A percentile compares a stretch with the other conserved stretches of the same genome.
Evolutionary conservation across 1,140 invertebrate species (phyloP).

Genomic region (Drosophila bocki): DNA sequence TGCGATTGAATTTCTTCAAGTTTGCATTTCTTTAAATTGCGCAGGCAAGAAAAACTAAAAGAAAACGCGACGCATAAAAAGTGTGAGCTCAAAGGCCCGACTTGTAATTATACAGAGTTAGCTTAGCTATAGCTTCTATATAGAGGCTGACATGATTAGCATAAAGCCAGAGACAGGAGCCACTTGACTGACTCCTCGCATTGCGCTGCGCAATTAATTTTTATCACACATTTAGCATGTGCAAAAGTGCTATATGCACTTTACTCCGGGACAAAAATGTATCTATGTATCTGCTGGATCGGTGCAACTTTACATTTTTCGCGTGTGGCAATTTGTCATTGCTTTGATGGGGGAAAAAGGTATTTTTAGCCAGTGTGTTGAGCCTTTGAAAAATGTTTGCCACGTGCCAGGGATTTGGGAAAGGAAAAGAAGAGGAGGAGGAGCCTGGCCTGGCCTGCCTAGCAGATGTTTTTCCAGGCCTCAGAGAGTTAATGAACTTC

Average conservation of each 20-base stretch:
- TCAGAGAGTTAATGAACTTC: slow-evolving; percentile 67
- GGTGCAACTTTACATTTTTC: slow-evolving; percentile 27
- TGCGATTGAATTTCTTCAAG: slow-evolving; percentile 71
- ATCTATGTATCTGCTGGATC: slow-evolving; percentile 10
- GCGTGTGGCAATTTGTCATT: slow-evolving; percentile 72
- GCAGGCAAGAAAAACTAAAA: slow-evolving; percentile 52
- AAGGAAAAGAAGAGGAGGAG: background rate
- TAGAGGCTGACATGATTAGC: slow-evolving; percentile 62
- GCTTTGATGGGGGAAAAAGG: background rate
- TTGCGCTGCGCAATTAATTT: slow-evolving; percentile 82
- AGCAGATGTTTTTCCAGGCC: slow-evolving; percentile 32
- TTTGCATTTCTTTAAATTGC: slow-evolving; percentile 77
- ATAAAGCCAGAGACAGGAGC: slow-evolving; percentile 57
- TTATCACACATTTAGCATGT: slow-evolving; percentile 82
- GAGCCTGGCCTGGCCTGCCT: background rate
- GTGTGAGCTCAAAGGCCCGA: slow-evolving; percentile 55
- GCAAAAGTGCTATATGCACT: slow-evolving; percentile 62
- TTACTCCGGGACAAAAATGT: background rate
- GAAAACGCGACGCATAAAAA: slow-evolving; percentile 31
- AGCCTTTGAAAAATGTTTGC: slow-evolving; percentile 63
- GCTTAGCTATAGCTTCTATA: background rate
- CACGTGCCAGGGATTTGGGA: slow-evolving; percentile 38
- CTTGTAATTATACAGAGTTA: slow-evolving; percentile 14
- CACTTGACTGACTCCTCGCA: slow-evolving; percentile 7
- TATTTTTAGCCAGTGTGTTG: slow-evolving; percentile 57